phyloP scores from a whole-genome alignment of 2,113 vertebrate genomes.

The Phycodurus eques region DNA sequence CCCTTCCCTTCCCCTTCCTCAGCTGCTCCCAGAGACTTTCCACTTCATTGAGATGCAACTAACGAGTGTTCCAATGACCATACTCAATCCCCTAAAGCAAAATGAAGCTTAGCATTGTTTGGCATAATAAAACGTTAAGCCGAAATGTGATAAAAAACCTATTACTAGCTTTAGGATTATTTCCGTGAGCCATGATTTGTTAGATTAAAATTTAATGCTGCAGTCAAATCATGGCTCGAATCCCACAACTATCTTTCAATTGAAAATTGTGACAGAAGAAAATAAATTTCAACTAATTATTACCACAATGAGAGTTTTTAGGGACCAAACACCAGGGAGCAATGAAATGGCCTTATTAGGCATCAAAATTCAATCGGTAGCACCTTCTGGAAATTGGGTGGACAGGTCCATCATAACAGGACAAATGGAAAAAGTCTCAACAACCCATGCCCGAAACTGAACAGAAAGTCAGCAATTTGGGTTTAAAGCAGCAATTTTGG shows the following conservation, averaged over 20 bases:
- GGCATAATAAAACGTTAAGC: slow-evolving; percentile 52
- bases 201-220: slow-evolving; percentile 44
- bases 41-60: slow-evolving; percentile 51
- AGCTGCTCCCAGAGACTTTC: slow-evolving; percentile 31
- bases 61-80: slow-evolving; percentile 50
- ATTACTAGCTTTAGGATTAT: slow-evolving; percentile 40
- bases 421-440: slow-evolving; percentile 8
- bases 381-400: background rate
- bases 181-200: slow-evolving; percentile 38
- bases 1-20: slow-evolving; percentile 4
- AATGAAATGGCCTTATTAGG: background rate
- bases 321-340: background rate
- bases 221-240: slow-evolving; percentile 20
- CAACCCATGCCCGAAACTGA: slow-evolving; percentile 5
- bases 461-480: slow-evolving; percentile 7
- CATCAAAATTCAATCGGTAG: background rate
- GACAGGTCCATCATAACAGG: background rate
- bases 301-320: slow-evolving; percentile 26
- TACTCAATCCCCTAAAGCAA: slow-evolving; percentile 58
- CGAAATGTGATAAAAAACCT: slow-evolving; percentile 52
- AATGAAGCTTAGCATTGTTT: slow-evolving; percentile 52
- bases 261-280: slow-evolving; percentile 20
- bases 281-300: slow-evolving; percentile 27
- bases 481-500: too few relatives aligned
- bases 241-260: slow-evolving; percentile 2